Percentiles rank a stretch among this genome's conserved stretches.
Conservation (phyloP, 1,140 invertebrate species). For the Trichoplusia ni region DNA sequence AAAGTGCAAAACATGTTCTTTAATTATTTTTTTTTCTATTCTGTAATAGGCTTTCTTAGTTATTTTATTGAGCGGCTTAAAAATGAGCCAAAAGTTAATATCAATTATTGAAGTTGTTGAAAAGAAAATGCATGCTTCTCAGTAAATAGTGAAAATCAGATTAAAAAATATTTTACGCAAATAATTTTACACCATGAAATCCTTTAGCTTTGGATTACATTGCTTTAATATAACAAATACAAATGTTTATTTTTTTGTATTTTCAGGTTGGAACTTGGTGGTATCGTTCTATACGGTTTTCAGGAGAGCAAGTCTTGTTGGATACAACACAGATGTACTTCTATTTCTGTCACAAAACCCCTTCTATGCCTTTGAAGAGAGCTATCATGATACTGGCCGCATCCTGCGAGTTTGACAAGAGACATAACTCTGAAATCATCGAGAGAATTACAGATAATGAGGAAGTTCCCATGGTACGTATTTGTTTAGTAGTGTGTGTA, state of each 20-base stretch:
- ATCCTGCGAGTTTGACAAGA: conserved; percentile 97
- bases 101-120: too few relatives aligned
- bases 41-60: too few relatives aligned
- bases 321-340: conserved; percentile 98
- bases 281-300: conserved; percentile 98
- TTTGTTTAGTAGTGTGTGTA: too few relatives aligned
- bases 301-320: conserved; percentile 96
- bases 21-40: too few relatives aligned
- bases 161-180: not conserved
- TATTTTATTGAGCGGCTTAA: too few relatives aligned
- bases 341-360: conserved; percentile 97
- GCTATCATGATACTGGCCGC: conserved; percentile 98
- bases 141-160: not conserved
- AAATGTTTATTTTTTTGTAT: conserved; percentile 6
- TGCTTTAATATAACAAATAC: too few relatives aligned
- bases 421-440: conserved; percentile 96
- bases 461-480: conserved; percentile 93
- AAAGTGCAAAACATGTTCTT: too few relatives aligned
- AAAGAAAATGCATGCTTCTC: too few relatives aligned
- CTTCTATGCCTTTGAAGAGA: conserved; percentile 96
- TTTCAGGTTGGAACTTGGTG: conserved; percentile 97
- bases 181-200: not conserved
- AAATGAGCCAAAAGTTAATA: too few relatives aligned
- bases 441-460: conserved; percentile 97
- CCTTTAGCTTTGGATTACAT: not conserved